phyloP scores from a whole-genome alignment of 2,113 vertebrate genomes.

The Misgurnus anguillicaudatus region DNA sequence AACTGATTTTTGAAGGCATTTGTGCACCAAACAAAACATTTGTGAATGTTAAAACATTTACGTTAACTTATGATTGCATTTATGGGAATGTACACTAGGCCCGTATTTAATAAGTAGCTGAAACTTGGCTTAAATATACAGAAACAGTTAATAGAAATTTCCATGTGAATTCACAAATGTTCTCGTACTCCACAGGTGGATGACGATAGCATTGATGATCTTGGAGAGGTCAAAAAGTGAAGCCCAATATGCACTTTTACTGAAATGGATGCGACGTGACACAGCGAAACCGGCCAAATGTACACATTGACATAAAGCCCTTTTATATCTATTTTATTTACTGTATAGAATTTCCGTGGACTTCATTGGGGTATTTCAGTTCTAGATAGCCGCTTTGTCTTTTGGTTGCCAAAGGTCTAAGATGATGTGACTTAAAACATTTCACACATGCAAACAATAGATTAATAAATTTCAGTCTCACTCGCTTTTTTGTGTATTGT shows the following conservation, averaged over 20 bases:
- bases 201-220: constrained; percentile 97
- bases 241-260: constrained; percentile 82
- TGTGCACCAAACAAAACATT: too few species aligned
- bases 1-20: neutral
- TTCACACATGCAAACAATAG: constrained; percentile 81
- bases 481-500: constrained; percentile 48
- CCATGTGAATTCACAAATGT: neutral
- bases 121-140: too few species aligned
- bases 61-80: too few species aligned
- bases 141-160: too few species aligned
- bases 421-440: constrained; percentile 77
- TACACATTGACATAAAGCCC: constrained; percentile 74
- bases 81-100: too few species aligned
- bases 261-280: constrained; percentile 77
- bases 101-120: too few species aligned
- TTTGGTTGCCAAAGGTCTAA: constrained; percentile 90
- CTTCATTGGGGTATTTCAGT: constrained; percentile 78
- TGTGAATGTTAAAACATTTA: too few species aligned
- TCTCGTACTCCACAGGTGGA: constrained; percentile 81
- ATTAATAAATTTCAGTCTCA: constrained; percentile 88
- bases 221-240: constrained; percentile 99
- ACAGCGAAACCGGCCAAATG: constrained; percentile 83
- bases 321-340: constrained; percentile 84
- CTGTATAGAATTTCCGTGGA: constrained; percentile 81
- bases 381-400: constrained; percentile 84